Evolutionary conservation across 2,888 invertebrate genomes (phyloP).

Genomic region (Sphaerolaimus hirsutus): DNA sequence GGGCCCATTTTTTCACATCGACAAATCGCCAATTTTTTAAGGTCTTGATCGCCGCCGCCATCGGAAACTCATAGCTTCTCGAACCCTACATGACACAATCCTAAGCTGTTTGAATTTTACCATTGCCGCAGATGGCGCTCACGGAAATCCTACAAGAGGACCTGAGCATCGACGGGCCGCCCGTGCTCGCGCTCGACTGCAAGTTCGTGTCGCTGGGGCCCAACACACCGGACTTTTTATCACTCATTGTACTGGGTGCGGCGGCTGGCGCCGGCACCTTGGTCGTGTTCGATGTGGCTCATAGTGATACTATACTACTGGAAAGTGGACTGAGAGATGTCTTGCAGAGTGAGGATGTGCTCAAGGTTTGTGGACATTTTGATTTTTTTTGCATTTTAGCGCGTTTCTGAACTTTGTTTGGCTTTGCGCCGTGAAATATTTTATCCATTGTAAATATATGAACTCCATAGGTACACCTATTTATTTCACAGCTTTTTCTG

Average conservation of each 20-base stretch:
- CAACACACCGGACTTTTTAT: constrained; percentile 42
- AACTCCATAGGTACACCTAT: too few species aligned
- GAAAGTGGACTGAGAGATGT: constrained; percentile 19
- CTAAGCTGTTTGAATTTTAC: neutral
- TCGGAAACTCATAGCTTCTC: too few species aligned
- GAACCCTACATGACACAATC: too few species aligned
- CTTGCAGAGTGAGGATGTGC: constrained; percentile 14
- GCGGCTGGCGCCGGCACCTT: constrained; percentile 48
- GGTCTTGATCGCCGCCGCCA: too few species aligned
- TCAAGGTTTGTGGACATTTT: constrained; percentile 11
- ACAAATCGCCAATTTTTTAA: too few species aligned
- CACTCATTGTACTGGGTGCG: constrained; percentile 48
- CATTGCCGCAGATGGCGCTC: constrained; percentile 13
- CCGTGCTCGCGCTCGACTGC: constrained; percentile 55
- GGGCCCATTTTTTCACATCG: too few species aligned
- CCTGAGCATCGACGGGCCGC: constrained; percentile 9
- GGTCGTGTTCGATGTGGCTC: constrained; percentile 20
- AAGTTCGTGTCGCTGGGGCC: constrained; percentile 68
- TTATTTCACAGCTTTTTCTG: too few species aligned
- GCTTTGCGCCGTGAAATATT: too few species aligned
- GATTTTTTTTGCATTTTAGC: too few species aligned
- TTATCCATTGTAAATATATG: too few species aligned
- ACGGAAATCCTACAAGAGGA: constrained; percentile 12
- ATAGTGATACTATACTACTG: constrained; percentile 16
- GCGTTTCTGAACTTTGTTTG: too few species aligned